Conservation (phyloP, 2,888 invertebrate species). For the Morpho achilles region DNA sequence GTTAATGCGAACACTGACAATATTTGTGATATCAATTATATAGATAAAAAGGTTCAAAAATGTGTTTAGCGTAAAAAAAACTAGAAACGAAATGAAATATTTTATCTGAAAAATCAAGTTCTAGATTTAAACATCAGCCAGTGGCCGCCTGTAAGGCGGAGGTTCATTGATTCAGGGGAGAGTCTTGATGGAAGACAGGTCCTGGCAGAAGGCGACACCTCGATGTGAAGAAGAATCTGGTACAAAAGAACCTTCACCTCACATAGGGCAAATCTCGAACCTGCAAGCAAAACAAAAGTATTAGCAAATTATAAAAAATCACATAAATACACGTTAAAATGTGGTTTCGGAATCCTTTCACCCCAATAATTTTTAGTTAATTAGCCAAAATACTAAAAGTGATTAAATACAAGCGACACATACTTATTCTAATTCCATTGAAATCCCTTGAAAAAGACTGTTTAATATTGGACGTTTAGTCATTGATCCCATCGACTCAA, state of each 20-base stretch:
- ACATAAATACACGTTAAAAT: not conserved
- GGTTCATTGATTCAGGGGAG: conserved; percentile 36
- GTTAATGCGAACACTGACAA: too few relatives aligned
- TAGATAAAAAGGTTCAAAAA: too few relatives aligned
- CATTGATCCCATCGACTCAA: too few relatives aligned
- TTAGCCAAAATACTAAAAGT: too few relatives aligned
- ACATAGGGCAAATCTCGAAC: conserved; percentile 57
- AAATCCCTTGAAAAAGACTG: too few relatives aligned
- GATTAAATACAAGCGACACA: too few relatives aligned
- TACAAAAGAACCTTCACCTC: conserved; percentile 59
- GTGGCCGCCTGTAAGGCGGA: conserved; percentile 47
- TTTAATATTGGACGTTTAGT: too few relatives aligned
- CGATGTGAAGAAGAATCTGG: conserved; percentile 48
- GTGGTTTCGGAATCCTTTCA: conserved; percentile 16
- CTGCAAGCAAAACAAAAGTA: conserved; percentile 32
- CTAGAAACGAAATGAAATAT: too few relatives aligned
- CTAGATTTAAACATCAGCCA: conserved; percentile 40
- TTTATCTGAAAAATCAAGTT: not conserved
- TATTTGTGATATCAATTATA: too few relatives aligned
- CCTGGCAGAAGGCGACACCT: conserved; percentile 45
- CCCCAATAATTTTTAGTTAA: conserved; percentile 76
- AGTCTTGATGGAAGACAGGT: conserved; percentile 44
- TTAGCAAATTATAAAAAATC: not conserved
- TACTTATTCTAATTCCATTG: too few relatives aligned
- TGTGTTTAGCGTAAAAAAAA: too few relatives aligned